phyloP scores from a whole-genome alignment of 2,888 invertebrate species.

The Drosophila meridionalis region DNA sequence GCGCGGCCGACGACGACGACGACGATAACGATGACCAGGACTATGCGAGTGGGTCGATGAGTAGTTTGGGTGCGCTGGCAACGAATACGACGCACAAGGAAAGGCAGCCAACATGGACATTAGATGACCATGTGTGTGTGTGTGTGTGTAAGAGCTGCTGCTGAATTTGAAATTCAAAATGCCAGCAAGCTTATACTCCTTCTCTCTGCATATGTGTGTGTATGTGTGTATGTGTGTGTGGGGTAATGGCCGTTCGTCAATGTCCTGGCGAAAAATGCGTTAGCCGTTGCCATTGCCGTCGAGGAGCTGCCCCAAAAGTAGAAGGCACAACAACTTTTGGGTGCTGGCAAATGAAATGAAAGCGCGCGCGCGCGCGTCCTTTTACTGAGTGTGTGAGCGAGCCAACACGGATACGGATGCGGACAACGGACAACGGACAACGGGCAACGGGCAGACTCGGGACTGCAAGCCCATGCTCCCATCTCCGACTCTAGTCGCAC shows the following conservation, averaged over 20 bases:
- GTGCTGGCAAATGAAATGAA: constrained; percentile 77
- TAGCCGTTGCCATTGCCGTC: constrained; percentile 34
- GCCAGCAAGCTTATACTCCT: constrained; percentile 59
- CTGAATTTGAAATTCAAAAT: constrained; percentile 81
- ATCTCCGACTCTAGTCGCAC: not conserved
- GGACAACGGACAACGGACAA: not conserved
- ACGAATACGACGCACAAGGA: constrained; percentile 57
- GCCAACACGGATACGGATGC: constrained; percentile 24
- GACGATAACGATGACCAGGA: constrained; percentile 32
- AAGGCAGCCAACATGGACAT: constrained; percentile 46
- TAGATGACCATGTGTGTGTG: constrained; percentile 52
- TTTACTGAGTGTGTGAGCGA: constrained; percentile 32
- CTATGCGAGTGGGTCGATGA: constrained; percentile 26
- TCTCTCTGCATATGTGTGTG: not conserved
- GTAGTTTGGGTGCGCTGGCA: constrained; percentile 3
- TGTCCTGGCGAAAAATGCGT: constrained; percentile 79
- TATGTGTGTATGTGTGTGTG: constrained; percentile 10
- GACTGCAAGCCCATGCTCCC: not conserved
- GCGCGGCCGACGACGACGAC: constrained; percentile 64
- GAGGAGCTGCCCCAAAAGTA: constrained; percentile 65
- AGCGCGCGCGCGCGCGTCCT: constrained; percentile 60
- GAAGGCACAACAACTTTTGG: constrained; percentile 76
- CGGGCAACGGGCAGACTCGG: not conserved
- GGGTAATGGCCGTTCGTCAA: constrained; percentile 70
- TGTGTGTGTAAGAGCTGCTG: constrained; percentile 54